A percentile compares a stretch with the other conserved stretches of the same genome.
These are phyloP conservation scores for Spheniscus mendiculus DNA, from an alignment of 2,113 vertebrate genomes.

Conservation along the genomic window DNA sequence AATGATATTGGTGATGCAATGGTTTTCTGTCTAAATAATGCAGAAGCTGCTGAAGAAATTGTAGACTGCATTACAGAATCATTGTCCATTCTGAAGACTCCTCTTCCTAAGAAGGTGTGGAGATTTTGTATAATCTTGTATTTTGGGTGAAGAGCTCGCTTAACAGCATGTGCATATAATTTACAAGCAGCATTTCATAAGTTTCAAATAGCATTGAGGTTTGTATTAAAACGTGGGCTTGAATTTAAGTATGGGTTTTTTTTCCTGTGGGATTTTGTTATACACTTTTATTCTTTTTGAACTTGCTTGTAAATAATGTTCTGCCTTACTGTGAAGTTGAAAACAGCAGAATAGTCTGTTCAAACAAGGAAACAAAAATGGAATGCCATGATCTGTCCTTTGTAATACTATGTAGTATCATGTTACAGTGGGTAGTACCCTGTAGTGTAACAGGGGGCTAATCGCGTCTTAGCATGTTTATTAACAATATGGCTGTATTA, in stretches of 20 bases:
- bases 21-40: conserved; percentile 96
- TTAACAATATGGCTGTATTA: not conserved
- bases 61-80: conserved; percentile 97
- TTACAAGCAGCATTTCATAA: not conserved
- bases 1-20: conserved; percentile 95
- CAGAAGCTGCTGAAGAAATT: conserved; percentile 97
- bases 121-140: not conserved
- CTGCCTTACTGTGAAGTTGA: not conserved
- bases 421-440: not conserved
- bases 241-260: not conserved
- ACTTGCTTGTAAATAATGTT: not conserved
- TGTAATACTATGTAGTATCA: not conserved
- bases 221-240: not conserved
- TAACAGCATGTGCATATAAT: not conserved
- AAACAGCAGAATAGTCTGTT: not conserved
- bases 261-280: not conserved
- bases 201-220: not conserved
- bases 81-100: conserved; percentile 96
- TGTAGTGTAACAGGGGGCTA: not conserved
- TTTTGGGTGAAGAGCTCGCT: not conserved
- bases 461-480: not conserved
- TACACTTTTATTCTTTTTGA: not conserved
- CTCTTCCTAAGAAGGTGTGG: conserved; percentile 96
- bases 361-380: not conserved
- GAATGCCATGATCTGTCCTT: not conserved